Evolutionary conservation across 2,888 invertebrate species (phyloP), one percentile per base, ranked within the genome.

Genomic region (Agriopis aurantiaria): DNA sequence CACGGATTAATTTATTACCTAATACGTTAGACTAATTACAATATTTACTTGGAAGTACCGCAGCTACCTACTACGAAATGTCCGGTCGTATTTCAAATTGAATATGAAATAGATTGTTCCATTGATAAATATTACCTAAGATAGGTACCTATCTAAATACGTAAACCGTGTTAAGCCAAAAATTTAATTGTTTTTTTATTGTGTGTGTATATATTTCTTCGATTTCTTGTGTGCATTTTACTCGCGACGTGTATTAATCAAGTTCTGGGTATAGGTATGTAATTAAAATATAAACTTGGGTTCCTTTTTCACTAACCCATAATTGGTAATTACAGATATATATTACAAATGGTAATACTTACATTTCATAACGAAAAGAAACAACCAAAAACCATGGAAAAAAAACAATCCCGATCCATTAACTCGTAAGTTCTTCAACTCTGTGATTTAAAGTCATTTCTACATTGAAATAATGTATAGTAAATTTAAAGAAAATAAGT

Each of bases 51-150:
- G 73, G 74, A 74, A 65, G 75, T 77, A 75, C 69, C 77, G 61
- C 5, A 33, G 33, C 2, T 77, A 68, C 11, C 65, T 66, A 48
- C 80, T 77, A 71, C 75, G 53, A 78, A 78, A 81, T 68, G 77
- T 81, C 83, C 82, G 83, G 79, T 75, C 75, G 65, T 62, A 76
- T 79, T 78, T 61, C 70, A 77, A 76, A 77, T 74, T 73, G 75
- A 81, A 78, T 71, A 72, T 79, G 7, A 52, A 52, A 56, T 73
- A 61, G 33, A 33, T 33, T 33, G 33, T 33, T 33, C 78, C 57
- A 60, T 68, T 46, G 52, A 51, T 14, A 51, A 51, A 51, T 8
- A 8, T 23, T 23, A 33, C 33, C 33, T 33, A 33, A 33, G 33
- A 23, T 33, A 33, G 5, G 5, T 33, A 33, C 33, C 33, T 33